A percentile compares a stretch with the other conserved stretches of the same genome.
phyloP scores from a whole-genome alignment of 1,140 invertebrate genomes.

The Lepidostoma basale region DNA sequence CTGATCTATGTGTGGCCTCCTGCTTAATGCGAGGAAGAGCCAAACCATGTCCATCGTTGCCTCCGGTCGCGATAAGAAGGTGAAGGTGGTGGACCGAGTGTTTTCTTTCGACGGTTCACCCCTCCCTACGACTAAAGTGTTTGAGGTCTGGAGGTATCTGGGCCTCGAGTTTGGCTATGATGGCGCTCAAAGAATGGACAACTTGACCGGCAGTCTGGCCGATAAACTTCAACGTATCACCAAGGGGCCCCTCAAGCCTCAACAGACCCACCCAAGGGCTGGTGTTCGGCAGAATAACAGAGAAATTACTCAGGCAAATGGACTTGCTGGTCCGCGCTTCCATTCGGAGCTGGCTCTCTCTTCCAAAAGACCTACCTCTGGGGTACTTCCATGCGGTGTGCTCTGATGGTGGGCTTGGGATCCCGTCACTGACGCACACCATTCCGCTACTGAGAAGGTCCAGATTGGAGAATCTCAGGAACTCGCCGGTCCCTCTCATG shows the following conservation, averaged over 20 bases:
- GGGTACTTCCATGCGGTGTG: conserved; percentile 52
- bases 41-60: conserved; percentile 47
- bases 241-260: no score
- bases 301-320: conserved; percentile 43
- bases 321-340: conserved; percentile 46
- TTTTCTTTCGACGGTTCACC: background rate
- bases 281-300: conserved; percentile 45
- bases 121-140: conserved; percentile 24
- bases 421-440: conserved; percentile 39
- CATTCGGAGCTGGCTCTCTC: conserved; percentile 48
- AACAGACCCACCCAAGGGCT: no score
- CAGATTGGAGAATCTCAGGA: conserved; percentile 33
- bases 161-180: conserved; percentile 46
- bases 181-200: no score
- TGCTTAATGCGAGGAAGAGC: conserved; percentile 48
- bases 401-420: conserved; percentile 47
- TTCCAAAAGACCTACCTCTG: conserved; percentile 49
- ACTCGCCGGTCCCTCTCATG: conserved; percentile 31
- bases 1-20: no score
- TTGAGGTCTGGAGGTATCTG: conserved; percentile 48
- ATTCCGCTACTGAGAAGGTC: conserved; percentile 16
- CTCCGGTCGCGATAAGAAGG: conserved; percentile 46
- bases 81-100: conserved; percentile 39
- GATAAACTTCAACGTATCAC: background rate
- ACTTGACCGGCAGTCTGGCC: no score